A percentile compares a stretch with the other conserved stretches of the same genome.
Conservation (phyloP, 92 coral and sea anemone genomes). For the Parazoanthus atlanticus region DNA sequence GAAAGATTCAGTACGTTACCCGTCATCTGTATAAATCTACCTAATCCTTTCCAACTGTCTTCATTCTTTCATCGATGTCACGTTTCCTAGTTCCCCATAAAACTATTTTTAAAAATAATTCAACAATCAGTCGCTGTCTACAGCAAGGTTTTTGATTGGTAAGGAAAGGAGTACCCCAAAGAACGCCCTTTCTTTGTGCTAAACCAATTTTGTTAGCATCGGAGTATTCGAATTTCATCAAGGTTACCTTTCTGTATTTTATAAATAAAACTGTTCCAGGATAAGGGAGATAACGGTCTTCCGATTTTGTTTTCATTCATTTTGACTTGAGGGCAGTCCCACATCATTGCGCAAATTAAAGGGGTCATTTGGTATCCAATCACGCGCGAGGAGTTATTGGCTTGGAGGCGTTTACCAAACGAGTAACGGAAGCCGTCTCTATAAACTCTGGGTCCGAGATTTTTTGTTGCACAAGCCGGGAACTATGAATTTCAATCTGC, state of each 20-base stretch:
- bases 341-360: background rate
- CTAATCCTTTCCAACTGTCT: conserved; percentile 14
- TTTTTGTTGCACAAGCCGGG: background rate
- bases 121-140: background rate
- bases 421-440: conserved; percentile 12
- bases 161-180: background rate
- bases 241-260: background rate
- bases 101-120: too few relatives aligned
- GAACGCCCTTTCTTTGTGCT: background rate
- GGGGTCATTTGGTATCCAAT: conserved; percentile 35
- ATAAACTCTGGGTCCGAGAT: conserved; percentile 11
- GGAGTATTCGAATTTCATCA: background rate
- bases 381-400: conserved; percentile 2
- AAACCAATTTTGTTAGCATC: too few relatives aligned
- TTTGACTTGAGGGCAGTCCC: background rate
- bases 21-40: background rate
- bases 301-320: background rate
- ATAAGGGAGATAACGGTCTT: conserved; percentile 9
- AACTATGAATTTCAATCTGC: background rate
- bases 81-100: background rate
- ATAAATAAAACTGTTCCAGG: background rate
- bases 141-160: too few relatives aligned
- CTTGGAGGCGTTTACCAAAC: conserved; percentile 13
- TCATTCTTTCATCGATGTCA: conserved; percentile 31
- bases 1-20: conserved; percentile 12